Evolutionary conservation across 2,888 invertebrate genomes (phyloP).

Genomic region (Tiliacea citrago): DNA sequence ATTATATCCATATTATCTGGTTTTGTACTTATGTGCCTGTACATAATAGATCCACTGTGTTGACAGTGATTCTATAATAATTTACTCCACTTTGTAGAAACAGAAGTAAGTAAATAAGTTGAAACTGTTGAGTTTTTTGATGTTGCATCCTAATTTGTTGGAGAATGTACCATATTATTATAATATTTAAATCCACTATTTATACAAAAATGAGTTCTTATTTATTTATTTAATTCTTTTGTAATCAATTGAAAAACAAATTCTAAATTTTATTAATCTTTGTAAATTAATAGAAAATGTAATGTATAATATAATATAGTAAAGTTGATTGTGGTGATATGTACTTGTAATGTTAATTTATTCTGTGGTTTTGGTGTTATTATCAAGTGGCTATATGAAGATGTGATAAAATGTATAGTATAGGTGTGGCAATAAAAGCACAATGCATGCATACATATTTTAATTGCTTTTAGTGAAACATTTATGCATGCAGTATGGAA

Average conservation of each 20-base stretch:
- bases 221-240: conserved; percentile 40
- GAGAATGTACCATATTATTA: neutral
- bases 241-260: conserved; percentile 4
- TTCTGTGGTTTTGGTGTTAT: conserved; percentile 50
- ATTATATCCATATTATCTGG: conserved; percentile 26
- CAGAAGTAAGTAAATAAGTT: neutral
- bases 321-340: conserved; percentile 39
- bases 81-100: neutral
- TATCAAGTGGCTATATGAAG: conserved; percentile 19
- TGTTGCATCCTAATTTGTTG: neutral
- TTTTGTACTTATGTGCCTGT: conserved; percentile 63
- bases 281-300: conserved; percentile 8
- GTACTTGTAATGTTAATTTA: conserved; percentile 43
- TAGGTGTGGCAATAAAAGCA: conserved; percentile 43
- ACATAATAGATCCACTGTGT: conserved; percentile 25
- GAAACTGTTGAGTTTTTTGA: neutral
- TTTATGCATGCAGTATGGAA: conserved; percentile 12
- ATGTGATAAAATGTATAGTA: conserved; percentile 35
- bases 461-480: conserved; percentile 22
- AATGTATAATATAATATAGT: conserved; percentile 14
- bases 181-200: conserved; percentile 10
- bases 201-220: conserved; percentile 1
- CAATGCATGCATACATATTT: neutral
- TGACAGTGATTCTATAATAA: conserved; percentile 16
- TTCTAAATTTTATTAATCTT: neutral